Evolutionary conservation across 1,140 invertebrate species (phyloP).

Genomic region (Hycleus phaleratus): DNA sequence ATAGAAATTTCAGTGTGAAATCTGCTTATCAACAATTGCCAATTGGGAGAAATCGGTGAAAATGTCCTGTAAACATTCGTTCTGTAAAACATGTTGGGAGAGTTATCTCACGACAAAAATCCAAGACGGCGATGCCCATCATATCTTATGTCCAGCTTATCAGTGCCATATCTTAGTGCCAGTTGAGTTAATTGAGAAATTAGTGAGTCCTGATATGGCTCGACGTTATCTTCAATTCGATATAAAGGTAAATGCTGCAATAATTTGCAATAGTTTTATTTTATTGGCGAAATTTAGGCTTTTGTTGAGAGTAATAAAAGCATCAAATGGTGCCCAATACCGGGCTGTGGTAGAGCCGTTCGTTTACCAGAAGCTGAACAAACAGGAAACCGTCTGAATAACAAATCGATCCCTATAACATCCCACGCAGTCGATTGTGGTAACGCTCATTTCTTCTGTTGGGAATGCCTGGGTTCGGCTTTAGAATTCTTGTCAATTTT

Average conservation of each 20-base stretch:
- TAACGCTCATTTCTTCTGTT: slow-evolving; percentile 67
- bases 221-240: slow-evolving; percentile 63
- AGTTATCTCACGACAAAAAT: slow-evolving; percentile 61
- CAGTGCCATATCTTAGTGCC: slow-evolving; percentile 60
- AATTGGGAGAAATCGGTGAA: slow-evolving; percentile 37
- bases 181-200: slow-evolving; percentile 58
- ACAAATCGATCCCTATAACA: slow-evolving; percentile 38
- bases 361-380: slow-evolving; percentile 54
- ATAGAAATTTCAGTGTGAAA: slow-evolving; percentile 53
- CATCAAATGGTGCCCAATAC: slow-evolving; percentile 68
- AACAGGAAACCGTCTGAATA: slow-evolving; percentile 26
- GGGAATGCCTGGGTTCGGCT: slow-evolving; percentile 46
- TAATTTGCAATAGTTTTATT: background rate
- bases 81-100: slow-evolving; percentile 62
- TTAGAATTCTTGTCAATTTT: too few relatives aligned
- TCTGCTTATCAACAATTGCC: slow-evolving; percentile 47
- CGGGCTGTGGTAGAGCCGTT: slow-evolving; percentile 62
- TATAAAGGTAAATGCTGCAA: slow-evolving; percentile 50
- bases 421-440: slow-evolving; percentile 68
- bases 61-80: slow-evolving; percentile 56
- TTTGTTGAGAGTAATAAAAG: slow-evolving; percentile 67
- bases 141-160: slow-evolving; percentile 61
- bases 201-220: slow-evolving; percentile 59
- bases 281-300: slow-evolving; percentile 42
- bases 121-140: slow-evolving; percentile 58